Conservation (phyloP, 2,888 invertebrate genomes). For the Tinea semifulvella region DNA sequence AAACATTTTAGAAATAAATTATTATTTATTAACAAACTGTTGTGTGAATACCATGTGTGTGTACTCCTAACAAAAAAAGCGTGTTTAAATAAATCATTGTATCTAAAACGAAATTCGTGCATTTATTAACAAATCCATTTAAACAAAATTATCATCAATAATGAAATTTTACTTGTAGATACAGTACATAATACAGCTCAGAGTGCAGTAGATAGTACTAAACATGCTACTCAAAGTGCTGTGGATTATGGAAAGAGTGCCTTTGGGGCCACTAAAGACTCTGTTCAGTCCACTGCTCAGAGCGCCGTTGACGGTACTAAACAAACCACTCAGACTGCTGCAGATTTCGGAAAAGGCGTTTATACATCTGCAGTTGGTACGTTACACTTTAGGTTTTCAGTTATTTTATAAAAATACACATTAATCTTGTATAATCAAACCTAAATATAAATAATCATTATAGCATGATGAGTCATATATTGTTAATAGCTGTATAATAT, state of each 20-base stretch:
- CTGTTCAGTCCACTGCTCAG: constrained; percentile 29
- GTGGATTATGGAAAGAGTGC: constrained; percentile 24
- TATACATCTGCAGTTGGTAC: background rate
- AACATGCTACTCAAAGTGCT: constrained; percentile 34
- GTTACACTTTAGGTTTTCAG: background rate
- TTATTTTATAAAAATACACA: background rate
- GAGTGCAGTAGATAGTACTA: constrained; percentile 36
- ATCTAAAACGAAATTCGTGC: no score
- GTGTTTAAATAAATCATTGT: no score
- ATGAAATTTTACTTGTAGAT: constrained; percentile 4
- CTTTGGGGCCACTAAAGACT: constrained; percentile 36
- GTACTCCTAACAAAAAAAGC: no score
- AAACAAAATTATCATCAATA: background rate
- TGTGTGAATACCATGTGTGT: no score
- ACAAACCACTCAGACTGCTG: constrained; percentile 32
- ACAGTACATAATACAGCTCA: constrained; percentile 15
- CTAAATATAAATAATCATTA: no score
- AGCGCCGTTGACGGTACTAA: constrained; percentile 41
- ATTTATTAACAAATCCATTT: no score
- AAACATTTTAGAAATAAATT: no score
- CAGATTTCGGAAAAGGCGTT: constrained; percentile 27
- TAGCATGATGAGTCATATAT: no score
- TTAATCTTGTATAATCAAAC: no score
- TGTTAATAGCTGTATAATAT: no score
- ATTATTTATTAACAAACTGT: no score